Evolutionary conservation across 2,797 vertebrate species (phyloP).

Genomic region (Myotis pilosus): DNA sequence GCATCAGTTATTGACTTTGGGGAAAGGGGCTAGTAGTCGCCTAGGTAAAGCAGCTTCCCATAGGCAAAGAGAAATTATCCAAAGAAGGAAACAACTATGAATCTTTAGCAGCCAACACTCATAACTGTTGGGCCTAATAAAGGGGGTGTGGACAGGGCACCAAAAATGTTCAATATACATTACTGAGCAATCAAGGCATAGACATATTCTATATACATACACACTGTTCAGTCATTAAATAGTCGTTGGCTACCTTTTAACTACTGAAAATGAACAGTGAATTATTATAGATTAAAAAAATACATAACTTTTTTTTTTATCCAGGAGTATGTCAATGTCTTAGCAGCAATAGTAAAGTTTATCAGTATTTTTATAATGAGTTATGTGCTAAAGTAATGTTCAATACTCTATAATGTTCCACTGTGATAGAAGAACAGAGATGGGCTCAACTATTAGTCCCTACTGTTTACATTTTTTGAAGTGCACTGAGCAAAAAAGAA

Average conservation of each 20-base stretch:
- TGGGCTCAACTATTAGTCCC: background rate
- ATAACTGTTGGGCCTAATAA: background rate
- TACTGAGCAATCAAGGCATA: background rate
- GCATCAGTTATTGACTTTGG: background rate
- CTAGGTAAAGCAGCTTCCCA: background rate
- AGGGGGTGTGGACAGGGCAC: background rate
- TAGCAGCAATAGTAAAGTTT: background rate
- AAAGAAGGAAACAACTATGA: background rate
- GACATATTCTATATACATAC: background rate
- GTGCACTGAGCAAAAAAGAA: background rate
- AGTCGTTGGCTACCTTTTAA: background rate
- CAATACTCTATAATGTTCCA: background rate
- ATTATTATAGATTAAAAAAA: background rate
- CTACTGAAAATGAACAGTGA: background rate
- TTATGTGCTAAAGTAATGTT: background rate
- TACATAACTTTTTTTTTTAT: background rate
- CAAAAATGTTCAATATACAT: background rate
- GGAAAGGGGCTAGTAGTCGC: background rate
- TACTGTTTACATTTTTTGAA: background rate
- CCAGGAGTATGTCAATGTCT: background rate
- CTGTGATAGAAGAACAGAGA: background rate
- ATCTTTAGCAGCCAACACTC: background rate
- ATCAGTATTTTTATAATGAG: background rate
- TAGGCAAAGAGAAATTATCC: background rate
- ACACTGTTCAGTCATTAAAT: background rate